These are phyloP conservation scores for Poecilobothrus nobilitatus DNA, from an alignment of 2,888 invertebrate species.

Conservation along the genomic window DNA sequence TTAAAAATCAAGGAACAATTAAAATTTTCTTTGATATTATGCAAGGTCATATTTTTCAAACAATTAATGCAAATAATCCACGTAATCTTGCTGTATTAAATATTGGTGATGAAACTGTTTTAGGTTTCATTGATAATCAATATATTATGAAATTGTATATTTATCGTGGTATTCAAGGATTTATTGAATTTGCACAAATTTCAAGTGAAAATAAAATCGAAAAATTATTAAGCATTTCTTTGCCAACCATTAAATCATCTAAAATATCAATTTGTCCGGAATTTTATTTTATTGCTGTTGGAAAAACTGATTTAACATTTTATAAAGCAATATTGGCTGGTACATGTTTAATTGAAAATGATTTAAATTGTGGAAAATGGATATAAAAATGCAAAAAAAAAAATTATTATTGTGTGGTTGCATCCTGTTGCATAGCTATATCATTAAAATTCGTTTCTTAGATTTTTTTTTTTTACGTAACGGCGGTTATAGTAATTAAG, in stretches of 20 bases:
- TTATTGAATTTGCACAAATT: conserved; percentile 34
- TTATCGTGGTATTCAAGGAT: conserved; percentile 41
- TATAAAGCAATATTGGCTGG: conserved; percentile 32
- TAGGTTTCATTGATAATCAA: conserved; percentile 45
- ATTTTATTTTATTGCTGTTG: conserved; percentile 27
- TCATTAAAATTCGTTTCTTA: too few species aligned
- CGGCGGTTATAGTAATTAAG: too few species aligned
- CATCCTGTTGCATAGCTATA: too few species aligned
- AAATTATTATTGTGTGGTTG: too few species aligned
- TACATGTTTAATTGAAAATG: conserved; percentile 16
- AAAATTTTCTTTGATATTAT: conserved; percentile 45
- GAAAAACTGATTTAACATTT: conserved; percentile 28
- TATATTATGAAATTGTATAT: conserved; percentile 30
- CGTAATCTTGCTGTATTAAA: conserved; percentile 40
- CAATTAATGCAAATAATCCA: conserved; percentile 46
- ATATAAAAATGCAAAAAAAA: background rate
- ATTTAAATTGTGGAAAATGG: background rate
- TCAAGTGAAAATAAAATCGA: conserved; percentile 20
- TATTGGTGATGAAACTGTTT: conserved; percentile 46
- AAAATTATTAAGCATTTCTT: conserved; percentile 26
- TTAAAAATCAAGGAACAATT: conserved; percentile 34
- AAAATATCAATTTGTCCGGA: conserved; percentile 20
- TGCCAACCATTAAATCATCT: conserved; percentile 20
- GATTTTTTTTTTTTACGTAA: too few species aligned
- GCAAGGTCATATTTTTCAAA: conserved; percentile 46